Evolutionary conservation across 2,797 vertebrate genomes (phyloP).

Genomic region (Anguilla anguilla): DNA sequence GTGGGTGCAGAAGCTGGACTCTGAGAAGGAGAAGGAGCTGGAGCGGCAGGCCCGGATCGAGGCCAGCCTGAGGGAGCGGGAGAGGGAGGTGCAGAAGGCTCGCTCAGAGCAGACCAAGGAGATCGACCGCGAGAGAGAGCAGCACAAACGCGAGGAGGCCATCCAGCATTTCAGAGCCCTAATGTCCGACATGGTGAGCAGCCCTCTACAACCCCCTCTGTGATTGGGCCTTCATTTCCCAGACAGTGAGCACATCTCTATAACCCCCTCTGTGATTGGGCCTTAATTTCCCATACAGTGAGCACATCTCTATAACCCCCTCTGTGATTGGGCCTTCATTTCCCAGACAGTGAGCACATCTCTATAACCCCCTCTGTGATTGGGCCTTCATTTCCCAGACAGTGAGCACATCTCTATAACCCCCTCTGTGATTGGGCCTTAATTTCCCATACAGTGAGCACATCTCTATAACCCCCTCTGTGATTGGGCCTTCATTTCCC

Average conservation of each 20-base stretch:
- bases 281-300: conserved; percentile 60
- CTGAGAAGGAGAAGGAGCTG: conserved; percentile 94
- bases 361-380: neutral
- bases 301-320: conserved; percentile 37
- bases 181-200: conserved; percentile 95
- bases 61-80: conserved; percentile 91
- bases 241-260: conserved; percentile 65
- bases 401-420: conserved; percentile 64
- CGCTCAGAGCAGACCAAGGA: conserved; percentile 98
- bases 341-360: conserved; percentile 66
- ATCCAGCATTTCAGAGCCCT: conserved; percentile 97
- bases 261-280: neutral
- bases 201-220: neutral
- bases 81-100: conserved; percentile 95
- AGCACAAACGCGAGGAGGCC: conserved; percentile 97
- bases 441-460: conserved; percentile 65
- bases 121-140: conserved; percentile 93
- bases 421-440: neutral
- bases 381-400: neutral
- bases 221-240: neutral
- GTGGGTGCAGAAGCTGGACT: conserved; percentile 82
- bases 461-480: neutral
- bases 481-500: neutral
- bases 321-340: neutral
- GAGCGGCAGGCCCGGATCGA: conserved; percentile 97